phyloP scores from a whole-genome alignment of 2,888 invertebrate species.

The Rhagium mordax region DNA sequence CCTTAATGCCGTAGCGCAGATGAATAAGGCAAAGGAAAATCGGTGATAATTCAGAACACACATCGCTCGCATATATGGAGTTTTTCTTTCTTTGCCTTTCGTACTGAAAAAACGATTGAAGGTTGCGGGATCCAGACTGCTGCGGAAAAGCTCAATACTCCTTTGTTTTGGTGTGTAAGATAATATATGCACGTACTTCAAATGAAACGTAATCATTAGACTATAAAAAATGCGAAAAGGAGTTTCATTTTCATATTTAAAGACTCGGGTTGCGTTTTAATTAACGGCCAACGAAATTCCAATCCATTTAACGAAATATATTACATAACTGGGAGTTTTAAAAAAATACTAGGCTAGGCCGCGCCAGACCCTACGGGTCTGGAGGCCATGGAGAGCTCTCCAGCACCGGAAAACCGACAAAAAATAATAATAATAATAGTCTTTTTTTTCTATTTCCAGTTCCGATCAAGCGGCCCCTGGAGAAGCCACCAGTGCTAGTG shows the following conservation, averaged over 20 bases:
- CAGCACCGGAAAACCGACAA: no score
- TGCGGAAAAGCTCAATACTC: conserved; percentile 51
- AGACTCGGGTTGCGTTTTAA: conserved; percentile 26
- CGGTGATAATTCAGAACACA: conserved; percentile 46
- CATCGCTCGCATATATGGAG: conserved; percentile 41
- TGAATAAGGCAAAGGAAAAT: conserved; percentile 45
- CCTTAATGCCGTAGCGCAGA: conserved; percentile 22
- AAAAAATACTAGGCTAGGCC: no score
- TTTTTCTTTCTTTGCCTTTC: conserved; percentile 49
- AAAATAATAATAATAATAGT: no score
- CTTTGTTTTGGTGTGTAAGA: conserved; percentile 57
- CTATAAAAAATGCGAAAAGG: conserved; percentile 38
- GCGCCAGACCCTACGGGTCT: no score
- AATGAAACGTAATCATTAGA: conserved; percentile 52
- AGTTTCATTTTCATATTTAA: conserved; percentile 41
- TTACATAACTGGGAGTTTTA: no score
- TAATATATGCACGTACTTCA: conserved; percentile 54
- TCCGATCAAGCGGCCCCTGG: no score
- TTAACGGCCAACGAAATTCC: background rate
- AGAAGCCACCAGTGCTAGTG: no score
- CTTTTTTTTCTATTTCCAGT: no score
- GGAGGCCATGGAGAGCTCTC: no score
- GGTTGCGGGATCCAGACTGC: conserved; percentile 47
- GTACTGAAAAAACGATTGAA: conserved; percentile 42
- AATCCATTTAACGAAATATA: background rate